Base-by-base conservation (phyloP, 2,797 vertebrate genomes). In the Poecilia velifera region DNA sequence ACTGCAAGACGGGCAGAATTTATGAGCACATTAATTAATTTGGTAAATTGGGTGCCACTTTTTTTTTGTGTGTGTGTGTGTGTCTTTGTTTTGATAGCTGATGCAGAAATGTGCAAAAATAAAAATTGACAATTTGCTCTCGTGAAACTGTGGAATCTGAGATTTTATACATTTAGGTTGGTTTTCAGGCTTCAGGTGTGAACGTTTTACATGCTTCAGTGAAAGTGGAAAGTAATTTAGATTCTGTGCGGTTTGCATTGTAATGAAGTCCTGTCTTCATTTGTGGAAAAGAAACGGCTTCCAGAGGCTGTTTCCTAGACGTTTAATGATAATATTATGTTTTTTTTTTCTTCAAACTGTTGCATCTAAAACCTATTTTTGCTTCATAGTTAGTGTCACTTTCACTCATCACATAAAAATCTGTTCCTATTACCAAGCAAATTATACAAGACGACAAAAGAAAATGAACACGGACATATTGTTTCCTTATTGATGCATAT, bases 1-100 rank as follows among this genome's bases (percentile, higher is more conserved):
- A 66, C 53, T 31, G 62, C 49, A 49, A 43, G 72, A 82, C 39
- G 25, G 45, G 13, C 49, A 39, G 10, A 59, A 79, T 73, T 82
- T 75, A 53, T 16, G 12, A 59, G n/a, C 39, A 71, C 22, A 45
- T 71, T 71, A 45, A 71, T 71, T 71, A 14, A 71, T 68, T 68
- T 68, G 64, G 64, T 22, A 78, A 79, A 86, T 81, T 66, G 74
- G 51, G 39, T 34, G 78, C 4, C 34, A 55, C 74, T 82, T 82
- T 73, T 46, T 3, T 45, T 31, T 31, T 31, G 31, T 31, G 31
- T 31, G 39, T 39, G 39, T 41, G 39, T 51, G 49, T 9, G 49
- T 25, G 1, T 55, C 64, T 81, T 80, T 62, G 62, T 75, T 73
- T 74, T 82, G 22, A 64, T 36, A 18, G 28, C 36, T 49, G 18